These are phyloP conservation scores for Drosophila biarmipes DNA, from an alignment of 1,140 invertebrate genomes.

Conservation along the genomic window DNA sequence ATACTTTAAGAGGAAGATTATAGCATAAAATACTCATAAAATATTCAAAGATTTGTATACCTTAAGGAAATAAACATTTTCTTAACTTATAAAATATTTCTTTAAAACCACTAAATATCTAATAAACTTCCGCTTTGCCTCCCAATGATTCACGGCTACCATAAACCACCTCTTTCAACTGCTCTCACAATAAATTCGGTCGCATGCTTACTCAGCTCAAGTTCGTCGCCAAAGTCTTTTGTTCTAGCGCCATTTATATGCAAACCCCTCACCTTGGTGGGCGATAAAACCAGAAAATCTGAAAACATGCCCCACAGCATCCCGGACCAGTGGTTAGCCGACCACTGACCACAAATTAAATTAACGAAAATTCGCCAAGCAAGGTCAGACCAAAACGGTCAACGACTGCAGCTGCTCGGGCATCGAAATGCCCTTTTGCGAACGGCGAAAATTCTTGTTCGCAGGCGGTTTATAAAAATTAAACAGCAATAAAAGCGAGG, in stretches of 20 bases:
- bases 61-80: not conserved
- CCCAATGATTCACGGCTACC: conserved; percentile 2
- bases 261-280: conserved; percentile 56
- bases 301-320: conserved; percentile 28
- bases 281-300: conserved; percentile 50
- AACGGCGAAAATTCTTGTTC: conserved; percentile 23
- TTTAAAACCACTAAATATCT: not conserved
- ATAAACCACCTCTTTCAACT: not conserved
- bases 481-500: conserved; percentile 7
- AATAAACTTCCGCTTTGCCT: conserved; percentile 4
- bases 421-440: conserved; percentile 54
- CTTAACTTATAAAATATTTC: too few relatives aligned
- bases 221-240: conserved; percentile 76
- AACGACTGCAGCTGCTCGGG: conserved; percentile 50
- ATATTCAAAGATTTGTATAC: too few relatives aligned
- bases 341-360: conserved; percentile 38
- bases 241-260: conserved; percentile 63
- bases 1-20: too few relatives aligned
- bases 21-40: too few relatives aligned
- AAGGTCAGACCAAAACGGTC: conserved; percentile 58
- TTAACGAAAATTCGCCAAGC: conserved; percentile 58
- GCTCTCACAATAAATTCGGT: conserved; percentile 19
- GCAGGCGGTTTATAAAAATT: conserved; percentile 10
- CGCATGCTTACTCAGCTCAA: conserved; percentile 28
- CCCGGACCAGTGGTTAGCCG: conserved; percentile 39